Evolutionary conservation across 35 echinoderm and acorn worm genomes (phyloP).

Genomic region (Apostichopus californicus): DNA sequence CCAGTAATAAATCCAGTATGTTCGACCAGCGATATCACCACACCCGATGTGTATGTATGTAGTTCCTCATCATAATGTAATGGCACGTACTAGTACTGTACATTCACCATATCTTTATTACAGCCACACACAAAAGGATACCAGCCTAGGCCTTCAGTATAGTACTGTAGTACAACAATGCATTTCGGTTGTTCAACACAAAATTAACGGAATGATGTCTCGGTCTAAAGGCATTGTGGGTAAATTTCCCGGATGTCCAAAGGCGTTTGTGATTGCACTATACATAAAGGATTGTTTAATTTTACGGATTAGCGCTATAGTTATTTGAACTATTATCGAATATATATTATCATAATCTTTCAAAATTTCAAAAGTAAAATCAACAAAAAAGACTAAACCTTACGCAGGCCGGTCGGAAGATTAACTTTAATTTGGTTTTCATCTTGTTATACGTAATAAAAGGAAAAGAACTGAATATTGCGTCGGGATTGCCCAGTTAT

Average conservation of each 20-base stretch:
- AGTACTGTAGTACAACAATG: slow-evolving; percentile 5
- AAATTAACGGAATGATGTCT: slow-evolving; percentile 48
- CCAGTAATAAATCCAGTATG: slow-evolving; percentile 44
- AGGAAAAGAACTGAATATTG: no score
- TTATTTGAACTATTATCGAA: no score
- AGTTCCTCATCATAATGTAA: neutral
- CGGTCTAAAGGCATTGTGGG: slow-evolving; percentile 31
- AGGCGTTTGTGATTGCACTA: neutral
- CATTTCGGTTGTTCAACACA: slow-evolving; percentile 31
- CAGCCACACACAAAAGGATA: slow-evolving; percentile 26
- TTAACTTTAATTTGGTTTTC: no score
- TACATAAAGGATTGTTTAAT: no score
- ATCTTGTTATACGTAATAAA: no score
- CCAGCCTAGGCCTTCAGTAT: slow-evolving; percentile 43
- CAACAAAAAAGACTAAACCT: no score
- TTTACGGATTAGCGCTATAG: no score
- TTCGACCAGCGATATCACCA: slow-evolving; percentile 31
- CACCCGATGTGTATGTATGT: slow-evolving; percentile 38
- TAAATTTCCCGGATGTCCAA: slow-evolving; percentile 33
- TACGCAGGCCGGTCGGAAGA: no score
- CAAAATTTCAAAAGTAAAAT: no score
- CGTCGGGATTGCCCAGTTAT: no score
- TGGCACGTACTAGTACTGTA: neutral
- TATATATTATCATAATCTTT: no score
- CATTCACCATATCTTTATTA: slow-evolving; percentile 7